These are phyloP conservation scores for Poeciliopsis prolifica DNA, from an alignment of 2,113 vertebrate species.

Conservation along the genomic window DNA sequence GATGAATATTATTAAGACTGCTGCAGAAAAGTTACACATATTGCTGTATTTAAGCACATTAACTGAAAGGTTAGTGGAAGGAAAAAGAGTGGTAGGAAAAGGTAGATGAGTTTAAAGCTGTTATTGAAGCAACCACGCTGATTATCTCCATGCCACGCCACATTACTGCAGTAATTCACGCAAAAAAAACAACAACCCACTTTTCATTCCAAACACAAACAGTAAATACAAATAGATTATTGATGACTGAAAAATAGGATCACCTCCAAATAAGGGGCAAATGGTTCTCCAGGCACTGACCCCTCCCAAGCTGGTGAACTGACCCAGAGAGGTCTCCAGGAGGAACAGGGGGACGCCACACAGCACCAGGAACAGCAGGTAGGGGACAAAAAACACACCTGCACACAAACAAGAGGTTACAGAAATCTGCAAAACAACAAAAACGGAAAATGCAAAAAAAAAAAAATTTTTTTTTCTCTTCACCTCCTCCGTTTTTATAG, in stretches of 20 bases:
- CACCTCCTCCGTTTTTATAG: slow-evolving; percentile 82
- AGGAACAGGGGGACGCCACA: slow-evolving; percentile 80
- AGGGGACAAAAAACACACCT: slow-evolving; percentile 81
- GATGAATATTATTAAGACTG: too few relatives aligned
- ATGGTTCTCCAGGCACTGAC: slow-evolving; percentile 77
- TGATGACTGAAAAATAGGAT: background rate
- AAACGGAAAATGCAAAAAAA: too few relatives aligned
- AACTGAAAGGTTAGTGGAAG: background rate
- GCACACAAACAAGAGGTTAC: slow-evolving; percentile 11
- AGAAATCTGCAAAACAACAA: background rate
- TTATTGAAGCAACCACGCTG: too few relatives aligned
- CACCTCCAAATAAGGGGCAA: slow-evolving; percentile 79
- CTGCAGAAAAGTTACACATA: background rate
- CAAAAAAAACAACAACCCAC: too few relatives aligned
- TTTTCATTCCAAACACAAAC: background rate
- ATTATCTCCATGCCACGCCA: too few relatives aligned
- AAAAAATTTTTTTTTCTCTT: slow-evolving; percentile 2
- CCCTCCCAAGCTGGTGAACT: slow-evolving; percentile 78
- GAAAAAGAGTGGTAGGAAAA: background rate
- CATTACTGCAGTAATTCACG: too few relatives aligned
- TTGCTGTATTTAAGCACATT: background rate
- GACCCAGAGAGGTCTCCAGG: slow-evolving; percentile 79
- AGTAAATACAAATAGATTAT: background rate
- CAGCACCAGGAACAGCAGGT: slow-evolving; percentile 78
- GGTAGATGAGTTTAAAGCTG: background rate